Evolutionary conservation across 2,113 vertebrate genomes (phyloP).

Genomic region (Rhinoptilus africanus): DNA sequence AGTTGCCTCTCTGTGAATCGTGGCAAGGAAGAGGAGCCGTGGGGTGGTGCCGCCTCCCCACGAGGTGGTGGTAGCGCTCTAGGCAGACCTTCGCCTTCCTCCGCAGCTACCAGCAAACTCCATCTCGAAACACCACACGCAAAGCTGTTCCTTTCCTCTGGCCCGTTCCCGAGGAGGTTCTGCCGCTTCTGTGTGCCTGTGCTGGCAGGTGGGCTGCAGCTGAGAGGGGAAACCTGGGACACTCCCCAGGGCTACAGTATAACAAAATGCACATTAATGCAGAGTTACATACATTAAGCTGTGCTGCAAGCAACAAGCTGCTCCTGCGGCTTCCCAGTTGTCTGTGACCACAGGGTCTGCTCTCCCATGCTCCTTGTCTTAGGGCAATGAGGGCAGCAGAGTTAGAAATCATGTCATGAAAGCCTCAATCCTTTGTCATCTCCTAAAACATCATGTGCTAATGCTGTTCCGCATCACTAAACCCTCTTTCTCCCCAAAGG

Average conservation of each 20-base stretch:
- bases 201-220: not conserved
- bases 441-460: too few relatives aligned
- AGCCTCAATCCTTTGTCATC: not conserved
- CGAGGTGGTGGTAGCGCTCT: not conserved
- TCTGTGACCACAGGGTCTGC: not conserved
- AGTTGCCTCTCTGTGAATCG: not conserved
- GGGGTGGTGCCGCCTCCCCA: not conserved
- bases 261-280: too few relatives aligned
- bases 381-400: not conserved
- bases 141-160: not conserved
- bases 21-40: not conserved
- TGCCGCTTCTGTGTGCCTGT: not conserved
- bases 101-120: not conserved
- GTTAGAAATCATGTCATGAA: not conserved
- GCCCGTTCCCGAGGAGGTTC: not conserved
- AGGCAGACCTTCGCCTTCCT: fast-evolving
- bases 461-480: not conserved
- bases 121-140: too few relatives aligned
- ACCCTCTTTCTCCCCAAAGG: not conserved
- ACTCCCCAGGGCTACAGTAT: not conserved
- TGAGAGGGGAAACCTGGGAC: not conserved
- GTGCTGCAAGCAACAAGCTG: not conserved
- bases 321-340: not conserved
- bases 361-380: too few relatives aligned
- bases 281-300: not conserved